Base-by-base conservation (phyloP, 2,888 invertebrate genomes). In the Apodemia duryi region DNA sequence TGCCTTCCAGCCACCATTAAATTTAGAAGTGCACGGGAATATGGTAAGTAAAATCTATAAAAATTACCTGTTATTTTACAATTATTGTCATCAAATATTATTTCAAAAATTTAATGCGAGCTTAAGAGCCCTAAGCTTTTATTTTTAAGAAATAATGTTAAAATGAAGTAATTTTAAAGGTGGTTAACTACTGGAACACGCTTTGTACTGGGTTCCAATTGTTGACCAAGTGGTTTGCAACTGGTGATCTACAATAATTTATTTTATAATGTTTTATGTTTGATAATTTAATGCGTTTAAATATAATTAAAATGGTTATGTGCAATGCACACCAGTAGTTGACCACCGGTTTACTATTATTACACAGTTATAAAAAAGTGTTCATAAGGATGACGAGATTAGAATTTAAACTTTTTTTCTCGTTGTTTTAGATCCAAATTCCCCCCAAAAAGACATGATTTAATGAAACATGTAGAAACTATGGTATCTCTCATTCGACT, bases 401-500 rank as follows among this genome's bases (percentile, higher is more conserved):
- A 7, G 6, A 61, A 11, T 61, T 61, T 61, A 61, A 6, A 35
- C 35, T 38, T 61, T 61, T 61, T 11, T 61, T 61, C n/a, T 61
- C n/a, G 38, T 61, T 61, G 10, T 61, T 35, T 61, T 61, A 61
- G 35, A 61, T 61, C 1, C 29, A 60, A 60, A 60, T 21, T 21
- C 21, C 21, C 21, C 21, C 21, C 21, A 21, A 21, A 21, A 21
- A 21, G 21, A 21, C 21, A 21, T 21, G 21, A 21, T 21, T 21
- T 21, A 21, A 21, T 21, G 62, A 57, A 67, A 64, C 61, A 28
- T 64, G 41, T 52, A 29, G 66, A 28, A 66, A 66, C 63, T 64
- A 66, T 62, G 28, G 61, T n/a, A 64, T 66, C 32, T 63, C 63
- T 35, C 66, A 66, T 21, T 63, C 63, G 38, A 63, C 63, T 41